A percentile compares a stretch with the other conserved stretches of the same genome.
These are phyloP conservation scores for Romanogobio albipinnatus DNA, from an alignment of 2,113 vertebrate species.

Conservation along the genomic window DNA sequence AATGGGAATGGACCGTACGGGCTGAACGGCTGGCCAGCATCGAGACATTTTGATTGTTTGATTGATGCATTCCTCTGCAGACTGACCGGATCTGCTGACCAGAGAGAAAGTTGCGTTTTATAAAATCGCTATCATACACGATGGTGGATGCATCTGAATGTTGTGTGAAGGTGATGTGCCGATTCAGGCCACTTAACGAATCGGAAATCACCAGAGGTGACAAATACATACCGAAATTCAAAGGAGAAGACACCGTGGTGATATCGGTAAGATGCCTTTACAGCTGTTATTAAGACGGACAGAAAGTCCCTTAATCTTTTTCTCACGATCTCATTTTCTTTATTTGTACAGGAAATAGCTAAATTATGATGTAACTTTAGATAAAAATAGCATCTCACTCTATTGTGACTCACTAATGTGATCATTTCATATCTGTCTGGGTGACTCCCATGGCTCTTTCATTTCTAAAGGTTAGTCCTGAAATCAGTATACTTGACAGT, in stretches of 20 bases:
- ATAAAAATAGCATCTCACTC: constrained; percentile 1
- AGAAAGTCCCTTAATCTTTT: not conserved
- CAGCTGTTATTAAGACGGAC: not conserved
- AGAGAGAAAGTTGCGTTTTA: constrained; percentile 26
- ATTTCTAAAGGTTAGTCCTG: not conserved
- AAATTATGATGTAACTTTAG: constrained; percentile 13
- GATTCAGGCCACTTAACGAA: constrained; percentile 89
- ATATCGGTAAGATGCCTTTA: constrained; percentile 80
- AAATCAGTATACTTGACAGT: not conserved
- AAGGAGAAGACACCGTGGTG: constrained; percentile 90
- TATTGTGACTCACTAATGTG: not conserved
- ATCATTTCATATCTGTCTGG: constrained; percentile 1
- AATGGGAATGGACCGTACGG: not conserved
- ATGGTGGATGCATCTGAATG: constrained; percentile 88
- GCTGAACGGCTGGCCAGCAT: constrained; percentile 16
- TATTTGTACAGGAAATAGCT: not conserved
- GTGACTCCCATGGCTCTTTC: not conserved
- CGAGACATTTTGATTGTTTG: constrained; percentile 32
- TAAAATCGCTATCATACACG: not conserved
- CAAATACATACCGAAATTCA: constrained; percentile 89
- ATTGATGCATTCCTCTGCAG: constrained; percentile 22
- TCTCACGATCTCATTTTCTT: not conserved
- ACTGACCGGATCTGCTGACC: constrained; percentile 11
- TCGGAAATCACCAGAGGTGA: constrained; percentile 88
- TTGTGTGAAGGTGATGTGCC: constrained; percentile 95